phyloP scores from a whole-genome alignment of 1,140 invertebrate genomes.

The Lepidurus apus region DNA sequence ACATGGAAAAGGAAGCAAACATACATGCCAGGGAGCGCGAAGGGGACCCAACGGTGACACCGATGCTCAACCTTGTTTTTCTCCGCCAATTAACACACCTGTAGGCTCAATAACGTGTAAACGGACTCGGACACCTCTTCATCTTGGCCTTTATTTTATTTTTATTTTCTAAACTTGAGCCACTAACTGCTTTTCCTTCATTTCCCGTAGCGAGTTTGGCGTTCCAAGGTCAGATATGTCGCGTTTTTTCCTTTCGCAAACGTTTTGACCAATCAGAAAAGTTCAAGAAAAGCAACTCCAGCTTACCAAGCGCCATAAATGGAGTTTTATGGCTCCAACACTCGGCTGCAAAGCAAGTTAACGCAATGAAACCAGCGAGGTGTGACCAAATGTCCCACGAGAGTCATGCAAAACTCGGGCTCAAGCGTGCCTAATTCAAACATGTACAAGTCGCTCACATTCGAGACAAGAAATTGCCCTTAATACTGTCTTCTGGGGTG shows the following conservation, averaged over 20 bases:
- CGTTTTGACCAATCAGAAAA: background rate
- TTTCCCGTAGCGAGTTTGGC: background rate
- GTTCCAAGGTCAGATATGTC: background rate
- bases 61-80: background rate
- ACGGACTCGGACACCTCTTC: too few relatives aligned
- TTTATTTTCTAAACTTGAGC: too few relatives aligned
- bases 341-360: slow-evolving; percentile 1
- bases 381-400: slow-evolving; percentile 17
- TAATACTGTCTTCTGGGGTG: background rate
- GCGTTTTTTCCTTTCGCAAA: background rate
- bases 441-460: background rate
- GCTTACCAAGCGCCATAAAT: slow-evolving; percentile 10
- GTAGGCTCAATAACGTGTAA: background rate
- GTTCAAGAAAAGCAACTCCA: background rate
- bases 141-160: too few relatives aligned
- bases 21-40: background rate
- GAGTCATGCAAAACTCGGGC: background rate
- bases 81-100: background rate
- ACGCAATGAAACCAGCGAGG: slow-evolving; percentile 13
- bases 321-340: background rate
- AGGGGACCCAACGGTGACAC: background rate
- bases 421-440: slow-evolving; percentile 5
- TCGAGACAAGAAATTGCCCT: background rate
- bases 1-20: too few relatives aligned
- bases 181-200: too few relatives aligned